Conservation (phyloP, 2,113 vertebrate genomes). For the Aegotheles bennettii region DNA sequence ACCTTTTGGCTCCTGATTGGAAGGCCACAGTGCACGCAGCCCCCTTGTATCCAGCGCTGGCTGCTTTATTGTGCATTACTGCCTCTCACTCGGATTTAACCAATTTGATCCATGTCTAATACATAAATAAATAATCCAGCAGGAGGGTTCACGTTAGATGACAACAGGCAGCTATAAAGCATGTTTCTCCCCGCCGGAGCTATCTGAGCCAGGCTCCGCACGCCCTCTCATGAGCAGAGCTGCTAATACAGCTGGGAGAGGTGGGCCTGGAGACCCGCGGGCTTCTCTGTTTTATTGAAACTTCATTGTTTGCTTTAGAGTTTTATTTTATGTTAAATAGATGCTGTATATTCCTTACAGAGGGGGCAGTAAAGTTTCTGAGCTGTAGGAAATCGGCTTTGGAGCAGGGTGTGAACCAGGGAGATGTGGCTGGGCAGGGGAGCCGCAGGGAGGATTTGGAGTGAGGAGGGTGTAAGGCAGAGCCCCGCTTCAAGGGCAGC, state of each 20-base stretch:
- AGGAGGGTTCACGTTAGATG: constrained; percentile 41
- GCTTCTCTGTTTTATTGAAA: constrained; percentile 51
- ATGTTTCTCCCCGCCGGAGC: not conserved
- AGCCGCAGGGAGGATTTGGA: not conserved
- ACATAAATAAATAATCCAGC: constrained; percentile 71
- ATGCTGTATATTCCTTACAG: constrained; percentile 35
- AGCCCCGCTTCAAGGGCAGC: fast-evolving
- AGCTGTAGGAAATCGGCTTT: constrained; percentile 35
- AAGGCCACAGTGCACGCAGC: not conserved
- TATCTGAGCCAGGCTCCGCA: constrained; percentile 56
- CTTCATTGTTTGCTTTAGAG: constrained; percentile 62
- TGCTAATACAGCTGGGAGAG: constrained; percentile 61
- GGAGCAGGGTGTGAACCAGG: not conserved
- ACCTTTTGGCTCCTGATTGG: constrained; percentile 63
- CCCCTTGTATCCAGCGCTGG: not conserved
- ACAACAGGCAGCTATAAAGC: constrained; percentile 56
- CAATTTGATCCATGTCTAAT: constrained; percentile 66
- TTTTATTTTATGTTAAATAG: constrained; percentile 62
- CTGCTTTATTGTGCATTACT: constrained; percentile 60
- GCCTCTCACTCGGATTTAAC: constrained; percentile 55
- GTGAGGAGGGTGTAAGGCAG: not conserved
- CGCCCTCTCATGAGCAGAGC: constrained; percentile 69
- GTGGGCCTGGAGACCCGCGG: not conserved
- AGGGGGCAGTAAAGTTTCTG: constrained; percentile 41
- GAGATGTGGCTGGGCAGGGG: not conserved